Conservation (phyloP, 2,888 invertebrate species). For the Cephalotes varians region DNA sequence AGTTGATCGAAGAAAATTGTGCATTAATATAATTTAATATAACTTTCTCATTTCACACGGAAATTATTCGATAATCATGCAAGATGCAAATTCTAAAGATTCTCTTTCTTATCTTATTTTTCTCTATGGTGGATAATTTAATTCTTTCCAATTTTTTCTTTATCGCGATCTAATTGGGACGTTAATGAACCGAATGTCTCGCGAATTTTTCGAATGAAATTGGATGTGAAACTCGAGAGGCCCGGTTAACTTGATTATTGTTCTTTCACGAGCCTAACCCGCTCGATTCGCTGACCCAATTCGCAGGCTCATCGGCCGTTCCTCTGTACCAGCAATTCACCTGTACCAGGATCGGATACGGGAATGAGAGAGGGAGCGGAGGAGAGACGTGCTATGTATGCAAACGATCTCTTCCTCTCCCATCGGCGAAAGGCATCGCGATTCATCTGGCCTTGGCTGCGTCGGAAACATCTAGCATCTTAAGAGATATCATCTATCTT, state of each 20-base stretch:
- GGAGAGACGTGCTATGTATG: slow-evolving; percentile 3
- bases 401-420: slow-evolving; percentile 32
- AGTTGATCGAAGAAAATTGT: neutral
- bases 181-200: slow-evolving; percentile 52
- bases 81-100: neutral
- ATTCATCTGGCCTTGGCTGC: slow-evolving; percentile 13
- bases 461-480: neutral
- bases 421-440: slow-evolving; percentile 41
- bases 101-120: neutral
- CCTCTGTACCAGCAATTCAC: slow-evolving; percentile 60
- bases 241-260: slow-evolving; percentile 53
- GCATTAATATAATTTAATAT: neutral
- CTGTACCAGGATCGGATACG: slow-evolving; percentile 64
- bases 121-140: neutral
- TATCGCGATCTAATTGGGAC: slow-evolving; percentile 44
- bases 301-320: slow-evolving; percentile 64
- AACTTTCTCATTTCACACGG: neutral
- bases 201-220: slow-evolving; percentile 36
- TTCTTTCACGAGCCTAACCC: slow-evolving; percentile 48
- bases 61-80: neutral
- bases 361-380: slow-evolving; percentile 29
- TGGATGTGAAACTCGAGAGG: slow-evolving; percentile 50
- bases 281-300: slow-evolving; percentile 73
- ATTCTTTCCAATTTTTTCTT: neutral
- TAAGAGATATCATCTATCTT: neutral